Base-by-base conservation (phyloP, 2,888 invertebrate genomes). In the Gasteruption jaculator region DNA sequence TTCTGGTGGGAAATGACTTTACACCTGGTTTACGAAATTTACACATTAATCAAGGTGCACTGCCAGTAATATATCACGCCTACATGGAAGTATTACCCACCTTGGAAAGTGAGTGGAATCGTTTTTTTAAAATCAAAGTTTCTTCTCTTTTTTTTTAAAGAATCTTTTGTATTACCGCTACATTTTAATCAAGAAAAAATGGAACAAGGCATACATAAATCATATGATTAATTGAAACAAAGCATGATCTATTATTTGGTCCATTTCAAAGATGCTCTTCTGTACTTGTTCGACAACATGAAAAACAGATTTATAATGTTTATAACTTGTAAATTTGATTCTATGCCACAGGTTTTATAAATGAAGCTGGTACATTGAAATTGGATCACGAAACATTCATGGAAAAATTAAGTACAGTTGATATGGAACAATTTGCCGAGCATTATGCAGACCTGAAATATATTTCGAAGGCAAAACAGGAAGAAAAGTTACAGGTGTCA, bases 1-100 rank as follows among this genome's bases (percentile, higher is more conserved):
- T 96, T 69, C 73, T 97, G 16, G 91, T 97, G 8, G 97, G 97
- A 49, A 99, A 99, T 66, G 97, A 99, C 72, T 99, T 99, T 71
- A 90, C 99, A 58, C 97, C 97, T 1, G 83, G 95, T 74, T 76
- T 97, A 50, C 97, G 97, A 3, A 85, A 93, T 71, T 79, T 99
- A 69, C 93, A 97, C 70, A 97, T 99, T 52, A 82, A 82, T 53
- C 86, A 88, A 61, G 91, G 92, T 60, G 92, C 93, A 10, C 72
- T 97, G 49, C 89, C 93, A 0, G 66, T 88, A 47, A 74, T 99
- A 26, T 96, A 93, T 73, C 79, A 81, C 57, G 86, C 86, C 1
- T 96, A 99, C 71, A 93, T 86, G 73, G 79, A 82, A 33, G 83
- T 93, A 24, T 74, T 95, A 57, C 93, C 93, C 1, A 81, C 81